Percentiles rank a stretch among this genome's conserved stretches.
These are phyloP conservation scores for Thalassaphorura encarpata DNA, from an alignment of 1,140 invertebrate species.

Conservation along the genomic window DNA sequence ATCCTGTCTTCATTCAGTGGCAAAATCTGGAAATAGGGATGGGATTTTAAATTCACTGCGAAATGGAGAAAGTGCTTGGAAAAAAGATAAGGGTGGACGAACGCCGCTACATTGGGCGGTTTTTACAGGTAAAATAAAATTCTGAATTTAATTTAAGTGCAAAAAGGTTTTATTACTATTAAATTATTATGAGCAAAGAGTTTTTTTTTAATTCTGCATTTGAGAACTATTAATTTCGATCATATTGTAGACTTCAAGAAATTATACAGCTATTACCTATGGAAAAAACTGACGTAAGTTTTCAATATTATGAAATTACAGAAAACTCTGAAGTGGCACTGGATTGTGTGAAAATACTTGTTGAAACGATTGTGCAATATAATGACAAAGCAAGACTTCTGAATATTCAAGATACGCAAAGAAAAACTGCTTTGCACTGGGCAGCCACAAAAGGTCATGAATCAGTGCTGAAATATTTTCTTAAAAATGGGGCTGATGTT, in stretches of 20 bases:
- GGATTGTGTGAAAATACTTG: not conserved
- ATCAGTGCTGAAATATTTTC: not conserved
- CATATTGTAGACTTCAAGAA: not conserved
- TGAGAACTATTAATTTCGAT: not conserved
- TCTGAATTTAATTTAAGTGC: too few relatives aligned
- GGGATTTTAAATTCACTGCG: not conserved
- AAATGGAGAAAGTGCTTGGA: not conserved
- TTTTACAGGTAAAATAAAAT: not conserved
- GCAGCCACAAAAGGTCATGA: not conserved
- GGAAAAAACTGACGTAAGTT: too few relatives aligned
- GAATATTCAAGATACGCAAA: not conserved
- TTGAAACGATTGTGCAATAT: not conserved
- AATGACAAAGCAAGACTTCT: not conserved
- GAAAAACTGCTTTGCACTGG: not conserved
- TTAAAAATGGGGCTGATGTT: not conserved
- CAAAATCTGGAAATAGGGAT: not conserved
- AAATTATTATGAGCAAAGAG: too few relatives aligned
- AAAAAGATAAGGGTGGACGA: constrained; percentile 1
- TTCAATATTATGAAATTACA: not conserved
- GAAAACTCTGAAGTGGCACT: not conserved
- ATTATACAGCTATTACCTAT: too few relatives aligned
- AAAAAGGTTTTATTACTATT: too few relatives aligned
- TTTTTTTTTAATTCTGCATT: too few relatives aligned
- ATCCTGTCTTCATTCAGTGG: too few relatives aligned
- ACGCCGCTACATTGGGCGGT: constrained; percentile 4